These are phyloP conservation scores for Torymus texanus DNA, from an alignment of 2,888 invertebrate genomes.

Conservation along the genomic window DNA sequence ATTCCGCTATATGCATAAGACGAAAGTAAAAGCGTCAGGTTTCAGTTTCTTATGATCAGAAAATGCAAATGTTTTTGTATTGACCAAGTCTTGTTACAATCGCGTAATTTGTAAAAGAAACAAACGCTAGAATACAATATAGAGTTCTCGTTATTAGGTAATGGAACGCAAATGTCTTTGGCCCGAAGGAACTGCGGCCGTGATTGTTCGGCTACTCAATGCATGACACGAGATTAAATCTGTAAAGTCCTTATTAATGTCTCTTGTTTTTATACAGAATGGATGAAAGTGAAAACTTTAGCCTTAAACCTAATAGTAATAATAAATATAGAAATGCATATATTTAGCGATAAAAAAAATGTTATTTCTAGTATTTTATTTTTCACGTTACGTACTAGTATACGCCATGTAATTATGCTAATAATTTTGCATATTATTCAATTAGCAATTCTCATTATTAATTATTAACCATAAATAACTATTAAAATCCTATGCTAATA, in stretches of 20 bases:
- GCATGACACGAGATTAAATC: conserved; percentile 11
- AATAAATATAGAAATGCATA: no score
- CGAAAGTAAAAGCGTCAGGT: no score
- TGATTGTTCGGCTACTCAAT: conserved; percentile 50
- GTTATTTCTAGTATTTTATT: no score
- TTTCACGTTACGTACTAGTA: no score
- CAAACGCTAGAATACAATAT: not conserved
- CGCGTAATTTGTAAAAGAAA: not conserved
- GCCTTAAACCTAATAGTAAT: not conserved
- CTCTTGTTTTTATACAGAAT: not conserved
- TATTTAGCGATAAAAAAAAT: no score
- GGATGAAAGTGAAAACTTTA: conserved; percentile 1
- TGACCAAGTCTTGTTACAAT: not conserved
- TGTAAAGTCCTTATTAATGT: not conserved
- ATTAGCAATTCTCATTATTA: no score
- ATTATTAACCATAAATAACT: no score
- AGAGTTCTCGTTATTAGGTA: conserved; percentile 60
- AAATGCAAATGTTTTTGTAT: no score
- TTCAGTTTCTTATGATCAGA: no score
- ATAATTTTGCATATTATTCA: no score
- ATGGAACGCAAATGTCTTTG: conserved; percentile 58
- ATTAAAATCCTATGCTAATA: not conserved
- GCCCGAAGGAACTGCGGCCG: conserved; percentile 50
- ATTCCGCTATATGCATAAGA: no score
- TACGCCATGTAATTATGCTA: no score